Base-by-base conservation (phyloP, 2,113 vertebrate species). In the Oryzias melastigma region DNA sequence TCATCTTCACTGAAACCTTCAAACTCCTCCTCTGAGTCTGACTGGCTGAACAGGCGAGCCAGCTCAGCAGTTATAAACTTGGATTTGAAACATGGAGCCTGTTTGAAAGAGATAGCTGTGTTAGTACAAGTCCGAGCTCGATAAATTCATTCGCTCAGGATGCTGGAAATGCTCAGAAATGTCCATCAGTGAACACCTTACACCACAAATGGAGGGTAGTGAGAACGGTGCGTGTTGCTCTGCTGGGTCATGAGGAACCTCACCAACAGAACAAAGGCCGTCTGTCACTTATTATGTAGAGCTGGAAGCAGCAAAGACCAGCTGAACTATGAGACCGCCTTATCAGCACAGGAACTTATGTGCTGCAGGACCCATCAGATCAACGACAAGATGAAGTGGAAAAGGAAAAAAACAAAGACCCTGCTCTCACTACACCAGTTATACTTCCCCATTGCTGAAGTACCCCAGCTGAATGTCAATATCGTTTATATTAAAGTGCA, bases 21-120 rank as follows among this genome's bases (percentile, higher is more conserved):
- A 64, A 98, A 98, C 5, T 80, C 92, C 68, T 93, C 94, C 71
- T 98, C 94, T 18, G 94, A 94, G 82, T 96, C 96, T 0, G 92
- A 94, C 70, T 97, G 94, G 77, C 95, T 95, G 87, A 98, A 97
- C 83, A 96, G 91, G 58, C 65, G 91, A 19, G 52, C 89, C 57
- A 96, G 88, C 60, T 97, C 93, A 3, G 94, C 88, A 0, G 93
- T 95, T 61, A 95, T 93, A 58, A 90, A 93, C 46, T 87, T 88
- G 62, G 94, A 90, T 75, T 84, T 93, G 72, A 94, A 92, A 41
- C 3, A 42, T 24, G 71, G 48, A 18, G 72, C 87, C 95, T 97
- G 86, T 29, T 65, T 71, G 66, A 55, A 73, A 54, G 8, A 35
- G 35, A 12, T 35, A 10, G 35, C 10, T 35, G 2, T 35, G 35